A percentile compares a stretch with the other conserved stretches of the same genome.
phyloP scores from a whole-genome alignment of 1,140 invertebrate species.

The Aphidius ervi region DNA sequence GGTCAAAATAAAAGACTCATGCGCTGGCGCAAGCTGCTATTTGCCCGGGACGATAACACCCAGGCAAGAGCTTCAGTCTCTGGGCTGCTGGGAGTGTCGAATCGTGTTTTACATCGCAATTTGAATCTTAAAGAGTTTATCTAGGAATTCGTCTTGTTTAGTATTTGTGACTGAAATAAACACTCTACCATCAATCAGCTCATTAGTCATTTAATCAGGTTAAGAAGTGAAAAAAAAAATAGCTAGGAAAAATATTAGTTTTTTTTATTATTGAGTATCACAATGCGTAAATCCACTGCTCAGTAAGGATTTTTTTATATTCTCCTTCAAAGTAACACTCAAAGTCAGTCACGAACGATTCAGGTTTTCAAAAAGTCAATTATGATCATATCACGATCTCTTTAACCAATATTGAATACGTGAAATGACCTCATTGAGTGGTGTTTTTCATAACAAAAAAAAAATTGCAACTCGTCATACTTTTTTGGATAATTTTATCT shows the following conservation, averaged over 20 bases:
- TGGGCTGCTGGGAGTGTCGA: slow-evolving; percentile 66
- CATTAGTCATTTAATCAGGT: neutral
- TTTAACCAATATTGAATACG: no score
- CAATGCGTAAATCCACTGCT: neutral
- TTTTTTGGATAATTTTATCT: slow-evolving; percentile 1
- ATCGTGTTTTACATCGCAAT: slow-evolving; percentile 67
- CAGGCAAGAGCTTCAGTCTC: slow-evolving; percentile 48
- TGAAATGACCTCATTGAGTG: no score
- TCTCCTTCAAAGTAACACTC: no score
- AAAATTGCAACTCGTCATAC: no score
- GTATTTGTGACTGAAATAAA: neutral
- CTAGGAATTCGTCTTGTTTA: neutral
- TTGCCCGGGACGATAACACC: slow-evolving; percentile 53
- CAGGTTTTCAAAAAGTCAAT: no score
- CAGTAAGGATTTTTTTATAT: neutral
- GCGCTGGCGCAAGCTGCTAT: slow-evolving; percentile 49
- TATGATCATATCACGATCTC: no score
- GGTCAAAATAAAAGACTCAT: slow-evolving; percentile 21
- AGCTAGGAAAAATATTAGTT: neutral
- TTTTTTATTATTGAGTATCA: neutral
- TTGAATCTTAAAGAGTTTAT: slow-evolving; percentile 1
- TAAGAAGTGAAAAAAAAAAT: neutral
- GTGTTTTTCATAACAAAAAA: no score
- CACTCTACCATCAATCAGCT: neutral
- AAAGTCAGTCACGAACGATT: no score